phyloP scores from a whole-genome alignment of 2,797 vertebrate genomes.

The Pelobates cultripes region DNA sequence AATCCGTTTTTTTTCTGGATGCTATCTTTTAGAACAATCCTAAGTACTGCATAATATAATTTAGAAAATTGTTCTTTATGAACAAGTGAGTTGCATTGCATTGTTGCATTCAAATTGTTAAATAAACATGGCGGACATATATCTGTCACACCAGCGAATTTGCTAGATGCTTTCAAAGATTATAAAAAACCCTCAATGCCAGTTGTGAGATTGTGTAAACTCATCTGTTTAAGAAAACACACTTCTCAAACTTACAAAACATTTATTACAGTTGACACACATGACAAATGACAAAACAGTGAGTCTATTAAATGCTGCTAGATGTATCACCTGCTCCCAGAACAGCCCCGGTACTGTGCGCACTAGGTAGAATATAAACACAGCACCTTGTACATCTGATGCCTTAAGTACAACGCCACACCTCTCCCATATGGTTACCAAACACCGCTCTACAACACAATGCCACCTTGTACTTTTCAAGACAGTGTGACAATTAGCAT shows the following conservation, averaged over 20 bases:
- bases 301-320: slow-evolving; percentile 23
- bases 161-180: not conserved
- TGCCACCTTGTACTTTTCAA: slow-evolving; percentile 43
- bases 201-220: slow-evolving; percentile 3
- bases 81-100: no score
- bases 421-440: slow-evolving; percentile 40
- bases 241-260: slow-evolving; percentile 30
- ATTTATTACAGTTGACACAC: slow-evolving; percentile 42
- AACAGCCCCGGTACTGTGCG: slow-evolving; percentile 21
- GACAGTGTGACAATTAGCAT: slow-evolving; percentile 39
- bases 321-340: slow-evolving; percentile 33
- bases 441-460: slow-evolving; percentile 13
- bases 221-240: slow-evolving; percentile 22
- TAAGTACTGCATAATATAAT: no score
- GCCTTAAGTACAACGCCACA: slow-evolving; percentile 26
- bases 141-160: not conserved
- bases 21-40: no score
- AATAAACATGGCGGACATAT: not conserved
- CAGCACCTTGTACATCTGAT: slow-evolving; percentile 22
- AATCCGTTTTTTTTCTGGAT: no score
- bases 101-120: no score
- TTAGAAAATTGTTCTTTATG: no score
- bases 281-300: slow-evolving; percentile 44
- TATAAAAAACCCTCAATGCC: slow-evolving; percentile 2
- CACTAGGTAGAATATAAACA: slow-evolving; percentile 27